Percentiles rank a stretch among this genome's conserved stretches.
Conservation (phyloP, 2,888 invertebrate species). For the Eristalis arbustorum region DNA sequence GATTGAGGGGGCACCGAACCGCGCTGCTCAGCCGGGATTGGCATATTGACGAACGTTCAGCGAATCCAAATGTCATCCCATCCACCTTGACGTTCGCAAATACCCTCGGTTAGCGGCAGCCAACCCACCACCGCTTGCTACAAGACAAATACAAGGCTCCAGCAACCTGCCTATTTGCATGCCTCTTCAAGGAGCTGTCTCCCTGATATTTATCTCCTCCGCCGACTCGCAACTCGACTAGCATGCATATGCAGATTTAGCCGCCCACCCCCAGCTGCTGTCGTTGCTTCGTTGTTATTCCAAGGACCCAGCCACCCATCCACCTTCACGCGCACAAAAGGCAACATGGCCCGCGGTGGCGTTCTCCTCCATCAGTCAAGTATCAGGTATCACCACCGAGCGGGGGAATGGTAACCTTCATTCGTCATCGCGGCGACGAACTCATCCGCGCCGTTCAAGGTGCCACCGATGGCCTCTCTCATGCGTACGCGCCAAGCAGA, state of each 20-base stretch:
- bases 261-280: constrained; percentile 8
- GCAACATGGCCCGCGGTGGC: background rate
- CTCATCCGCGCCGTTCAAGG: background rate
- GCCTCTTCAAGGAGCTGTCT: constrained; percentile 29
- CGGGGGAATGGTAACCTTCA: constrained; percentile 14
- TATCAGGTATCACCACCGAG: constrained; percentile 24
- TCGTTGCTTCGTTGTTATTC: constrained; percentile 24
- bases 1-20: background rate
- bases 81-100: constrained; percentile 1
- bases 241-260: constrained; percentile 39
- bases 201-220: constrained; percentile 36
- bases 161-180: constrained; percentile 49
- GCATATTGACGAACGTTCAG: constrained; percentile 32
- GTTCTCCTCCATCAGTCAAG: constrained; percentile 11
- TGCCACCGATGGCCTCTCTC: background rate
- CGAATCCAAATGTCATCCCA: constrained; percentile 45
- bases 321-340: background rate
- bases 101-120: constrained; percentile 5
- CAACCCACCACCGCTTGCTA: background rate
- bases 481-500: background rate
- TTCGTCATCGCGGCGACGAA: constrained; percentile 13
- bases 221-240: background rate
- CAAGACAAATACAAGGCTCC: constrained; percentile 42
- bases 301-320: background rate
- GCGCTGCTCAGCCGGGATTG: background rate